phyloP scores from a whole-genome alignment of 2,888 invertebrate genomes.

The Crocallis elinguaria region DNA sequence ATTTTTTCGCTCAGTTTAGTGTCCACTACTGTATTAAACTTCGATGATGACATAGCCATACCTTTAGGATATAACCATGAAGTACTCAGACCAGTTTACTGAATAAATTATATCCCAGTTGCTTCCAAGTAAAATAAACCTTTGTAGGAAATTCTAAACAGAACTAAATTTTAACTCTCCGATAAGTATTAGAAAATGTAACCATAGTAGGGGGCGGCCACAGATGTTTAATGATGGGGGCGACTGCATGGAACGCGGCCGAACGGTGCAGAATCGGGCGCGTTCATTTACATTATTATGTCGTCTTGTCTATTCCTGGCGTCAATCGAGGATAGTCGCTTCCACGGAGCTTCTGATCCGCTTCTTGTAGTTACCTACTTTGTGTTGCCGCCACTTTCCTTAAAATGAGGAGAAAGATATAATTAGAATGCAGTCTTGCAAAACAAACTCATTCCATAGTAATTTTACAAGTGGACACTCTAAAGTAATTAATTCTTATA shows the following conservation, averaged over 20 bases:
- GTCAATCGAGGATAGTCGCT: conserved; percentile 48
- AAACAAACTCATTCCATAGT: background rate
- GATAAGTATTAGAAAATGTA: background rate
- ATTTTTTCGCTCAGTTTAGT: too few species aligned
- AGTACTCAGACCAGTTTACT: too few species aligned
- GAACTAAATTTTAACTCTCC: background rate
- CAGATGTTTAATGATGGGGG: conserved; percentile 58
- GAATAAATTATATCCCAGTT: too few species aligned
- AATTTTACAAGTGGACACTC: background rate
- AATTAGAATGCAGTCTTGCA: background rate
- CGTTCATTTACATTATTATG: conserved; percentile 74
- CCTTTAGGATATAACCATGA: too few species aligned
- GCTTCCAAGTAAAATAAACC: too few species aligned
- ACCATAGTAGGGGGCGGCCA: conserved; percentile 45
- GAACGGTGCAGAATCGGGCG: conserved; percentile 63
- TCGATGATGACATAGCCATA: too few species aligned
- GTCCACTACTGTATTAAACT: too few species aligned
- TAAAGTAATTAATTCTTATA: too few species aligned
- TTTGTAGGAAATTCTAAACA: background rate
- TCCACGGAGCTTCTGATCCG: conserved; percentile 10
- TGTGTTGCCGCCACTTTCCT: conserved; percentile 8
- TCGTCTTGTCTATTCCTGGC: conserved; percentile 63
- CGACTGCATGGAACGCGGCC: conserved; percentile 59
- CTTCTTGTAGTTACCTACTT: conserved; percentile 1
- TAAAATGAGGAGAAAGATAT: background rate